Evolutionary conservation across 2,113 vertebrate genomes (phyloP).

Genomic region (Drymodes brunneopygia): DNA sequence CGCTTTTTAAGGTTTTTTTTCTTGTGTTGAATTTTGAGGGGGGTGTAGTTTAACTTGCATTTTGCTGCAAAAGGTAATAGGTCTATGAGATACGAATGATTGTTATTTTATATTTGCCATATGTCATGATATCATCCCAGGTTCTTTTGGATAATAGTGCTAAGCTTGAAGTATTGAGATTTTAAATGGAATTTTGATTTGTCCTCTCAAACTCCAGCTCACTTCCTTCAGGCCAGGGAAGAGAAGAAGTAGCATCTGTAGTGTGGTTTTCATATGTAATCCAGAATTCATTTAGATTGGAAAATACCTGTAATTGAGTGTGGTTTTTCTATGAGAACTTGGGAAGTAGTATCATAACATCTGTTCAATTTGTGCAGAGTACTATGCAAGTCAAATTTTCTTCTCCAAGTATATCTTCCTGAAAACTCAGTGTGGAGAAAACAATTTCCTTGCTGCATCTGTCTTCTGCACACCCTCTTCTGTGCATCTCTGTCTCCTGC

Average conservation of each 20-base stretch:
- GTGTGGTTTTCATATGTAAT: not conserved
- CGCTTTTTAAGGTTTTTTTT: not conserved
- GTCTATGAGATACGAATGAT: not conserved
- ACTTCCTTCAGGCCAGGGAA: not conserved
- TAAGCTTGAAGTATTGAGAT: not conserved
- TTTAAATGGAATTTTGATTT: not conserved
- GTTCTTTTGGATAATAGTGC: not conserved
- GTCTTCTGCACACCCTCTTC: not conserved
- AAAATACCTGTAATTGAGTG: constrained; percentile 15
- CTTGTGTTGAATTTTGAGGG: not conserved
- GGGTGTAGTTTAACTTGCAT: not conserved
- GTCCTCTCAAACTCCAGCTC: not conserved
- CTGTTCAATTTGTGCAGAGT: not conserved
- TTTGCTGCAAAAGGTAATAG: not conserved
- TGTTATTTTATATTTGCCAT: not conserved
- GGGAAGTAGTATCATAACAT: not conserved
- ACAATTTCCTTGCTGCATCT: not conserved
- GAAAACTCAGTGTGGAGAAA: not conserved
- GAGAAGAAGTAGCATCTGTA: not conserved
- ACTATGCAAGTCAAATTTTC: not conserved
- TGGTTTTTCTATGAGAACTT: not conserved
- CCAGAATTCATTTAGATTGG: not conserved
- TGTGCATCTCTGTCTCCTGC: constrained; percentile 1
- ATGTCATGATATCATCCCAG: not conserved
- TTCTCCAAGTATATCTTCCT: not conserved